phyloP scores from a whole-genome alignment of 2,113 vertebrate genomes.

The Cyanoliseus patagonus region DNA sequence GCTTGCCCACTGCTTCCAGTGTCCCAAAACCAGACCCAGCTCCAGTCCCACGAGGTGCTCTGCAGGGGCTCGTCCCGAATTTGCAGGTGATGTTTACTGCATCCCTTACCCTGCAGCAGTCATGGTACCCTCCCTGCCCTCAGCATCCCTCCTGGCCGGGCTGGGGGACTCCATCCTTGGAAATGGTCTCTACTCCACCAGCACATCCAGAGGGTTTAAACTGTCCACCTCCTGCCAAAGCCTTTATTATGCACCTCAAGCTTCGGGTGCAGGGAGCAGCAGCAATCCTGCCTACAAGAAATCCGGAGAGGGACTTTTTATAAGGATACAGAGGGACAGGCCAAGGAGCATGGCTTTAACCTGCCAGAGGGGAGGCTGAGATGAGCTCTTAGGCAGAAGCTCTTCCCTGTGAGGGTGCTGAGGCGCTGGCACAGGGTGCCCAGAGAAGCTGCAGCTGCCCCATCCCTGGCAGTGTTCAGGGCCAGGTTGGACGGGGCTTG shows the following conservation, averaged over 20 bases:
- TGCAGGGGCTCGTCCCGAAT: not conserved
- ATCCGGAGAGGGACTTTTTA: not conserved
- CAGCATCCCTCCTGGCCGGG: fast-evolving
- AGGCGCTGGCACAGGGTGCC: not conserved
- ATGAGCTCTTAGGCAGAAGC: not conserved
- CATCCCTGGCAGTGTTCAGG: not conserved
- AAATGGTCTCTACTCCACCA: not conserved
- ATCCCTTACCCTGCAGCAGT: not conserved
- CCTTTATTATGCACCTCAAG: not conserved
- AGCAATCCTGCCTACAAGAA: not conserved
- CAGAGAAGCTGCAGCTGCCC: not conserved
- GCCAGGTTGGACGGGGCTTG: not conserved
- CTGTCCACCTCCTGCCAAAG: fast-evolving
- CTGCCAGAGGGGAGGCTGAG: not conserved
- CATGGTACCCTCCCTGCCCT: fast-evolving
- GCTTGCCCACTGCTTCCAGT: not conserved
- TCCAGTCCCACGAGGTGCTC: not conserved
- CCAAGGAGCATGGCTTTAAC: not conserved
- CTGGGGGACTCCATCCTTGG: not conserved
- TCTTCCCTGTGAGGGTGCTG: not conserved
- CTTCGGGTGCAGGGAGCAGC: fast-evolving
- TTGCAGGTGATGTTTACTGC: not conserved
- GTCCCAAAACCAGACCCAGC: not conserved
- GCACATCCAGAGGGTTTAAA: not conserved
- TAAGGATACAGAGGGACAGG: not conserved